phyloP scores from a whole-genome alignment of 2,888 invertebrate species.

The Polylopha cassiicola region DNA sequence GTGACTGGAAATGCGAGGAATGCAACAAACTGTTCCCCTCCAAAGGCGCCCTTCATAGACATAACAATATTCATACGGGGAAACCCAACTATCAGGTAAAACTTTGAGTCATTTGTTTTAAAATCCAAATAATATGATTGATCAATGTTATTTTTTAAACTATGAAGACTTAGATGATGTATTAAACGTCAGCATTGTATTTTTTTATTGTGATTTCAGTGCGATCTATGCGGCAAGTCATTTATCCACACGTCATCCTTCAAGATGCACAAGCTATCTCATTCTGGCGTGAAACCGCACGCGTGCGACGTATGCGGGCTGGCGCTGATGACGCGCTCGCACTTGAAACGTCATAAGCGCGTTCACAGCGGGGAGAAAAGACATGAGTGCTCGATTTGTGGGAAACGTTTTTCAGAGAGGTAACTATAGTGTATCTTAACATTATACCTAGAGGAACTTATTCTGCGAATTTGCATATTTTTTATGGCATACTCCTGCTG shows the following conservation, averaged over 20 bases:
- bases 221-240: constrained; percentile 80
- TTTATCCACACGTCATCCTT: constrained; percentile 84
- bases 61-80: constrained; percentile 79
- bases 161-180: too few relatives aligned
- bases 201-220: constrained; percentile 46
- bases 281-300: constrained; percentile 79
- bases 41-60: constrained; percentile 78
- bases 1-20: constrained; percentile 77
- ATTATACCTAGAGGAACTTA: background rate
- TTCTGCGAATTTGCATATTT: too few relatives aligned
- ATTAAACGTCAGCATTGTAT: background rate
- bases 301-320: constrained; percentile 78
- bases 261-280: constrained; percentile 82
- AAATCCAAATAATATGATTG: too few relatives aligned
- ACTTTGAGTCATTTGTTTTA: background rate
- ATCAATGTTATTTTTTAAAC: too few relatives aligned
- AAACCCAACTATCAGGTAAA: constrained; percentile 76
- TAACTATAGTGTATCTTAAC: constrained; percentile 37
- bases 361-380: constrained; percentile 81
- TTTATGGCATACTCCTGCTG: too few relatives aligned
- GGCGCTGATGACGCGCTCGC: constrained; percentile 80
- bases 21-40: constrained; percentile 80
- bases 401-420: constrained; percentile 78
- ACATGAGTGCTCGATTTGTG: constrained; percentile 76
- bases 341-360: constrained; percentile 81